phyloP scores from a whole-genome alignment of 2,888 invertebrate species.

The Steinernema carpocapsae region DNA sequence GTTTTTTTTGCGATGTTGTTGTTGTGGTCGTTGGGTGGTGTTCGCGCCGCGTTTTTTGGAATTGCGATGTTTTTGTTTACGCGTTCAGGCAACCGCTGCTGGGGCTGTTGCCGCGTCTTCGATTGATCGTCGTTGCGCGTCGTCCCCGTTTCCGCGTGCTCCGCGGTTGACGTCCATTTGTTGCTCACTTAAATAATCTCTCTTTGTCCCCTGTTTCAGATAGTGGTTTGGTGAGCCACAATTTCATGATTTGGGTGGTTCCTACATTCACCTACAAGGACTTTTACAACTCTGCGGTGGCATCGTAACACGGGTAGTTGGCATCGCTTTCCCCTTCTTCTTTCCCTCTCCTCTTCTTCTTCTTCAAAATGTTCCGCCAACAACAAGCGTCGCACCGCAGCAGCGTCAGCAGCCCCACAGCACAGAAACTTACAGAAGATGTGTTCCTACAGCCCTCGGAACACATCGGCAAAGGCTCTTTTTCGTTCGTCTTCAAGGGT shows the following conservation, averaged over 20 bases:
- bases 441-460: background rate
- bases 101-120: background rate
- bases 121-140: background rate
- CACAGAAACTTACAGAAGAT: background rate
- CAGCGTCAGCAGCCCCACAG: slow-evolving; percentile 8
- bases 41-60: background rate
- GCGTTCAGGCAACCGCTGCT: background rate
- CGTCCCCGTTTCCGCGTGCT: background rate
- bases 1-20: slow-evolving; percentile 9
- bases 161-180: too few relatives aligned
- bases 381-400: background rate
- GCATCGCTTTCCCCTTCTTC: too few relatives aligned
- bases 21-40: background rate
- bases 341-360: too few relatives aligned
- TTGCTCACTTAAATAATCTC: too few relatives aligned
- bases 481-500: background rate
- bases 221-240: slow-evolving; percentile 10
- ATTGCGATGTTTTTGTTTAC: slow-evolving; percentile 27
- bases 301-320: slow-evolving; percentile 16
- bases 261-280: slow-evolving; percentile 18
- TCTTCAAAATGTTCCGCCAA: background rate
- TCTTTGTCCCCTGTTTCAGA: slow-evolving; percentile 1
- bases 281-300: slow-evolving; percentile 29
- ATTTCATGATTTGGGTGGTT: slow-evolving; percentile 27
- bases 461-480: background rate